These are phyloP conservation scores for Melinaea menophilus DNA, from an alignment of 2,888 invertebrate genomes.

Conservation along the genomic window DNA sequence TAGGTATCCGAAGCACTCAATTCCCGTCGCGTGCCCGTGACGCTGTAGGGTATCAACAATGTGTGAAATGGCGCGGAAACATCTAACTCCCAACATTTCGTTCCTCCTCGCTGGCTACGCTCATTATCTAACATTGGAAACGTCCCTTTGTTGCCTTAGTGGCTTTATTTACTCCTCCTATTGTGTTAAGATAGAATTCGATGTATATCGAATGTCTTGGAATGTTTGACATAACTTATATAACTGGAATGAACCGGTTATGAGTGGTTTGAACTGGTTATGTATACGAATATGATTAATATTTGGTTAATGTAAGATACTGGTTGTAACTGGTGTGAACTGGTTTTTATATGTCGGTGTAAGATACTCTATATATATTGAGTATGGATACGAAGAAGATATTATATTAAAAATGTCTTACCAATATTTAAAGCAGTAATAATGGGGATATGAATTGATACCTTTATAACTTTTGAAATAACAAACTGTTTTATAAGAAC, in stretches of 20 bases:
- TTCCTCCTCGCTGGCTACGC: conserved; percentile 68
- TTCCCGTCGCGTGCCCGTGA: conserved; percentile 51
- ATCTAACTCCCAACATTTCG: conserved; percentile 69
- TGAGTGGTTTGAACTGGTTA: no score
- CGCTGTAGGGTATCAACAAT: conserved; percentile 70
- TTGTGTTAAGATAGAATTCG: conserved; percentile 25
- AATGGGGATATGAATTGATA: not conserved
- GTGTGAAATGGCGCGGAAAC: conserved; percentile 72
- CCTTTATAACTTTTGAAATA: not conserved
- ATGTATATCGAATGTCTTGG: conserved; percentile 16
- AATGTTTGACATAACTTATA: not conserved
- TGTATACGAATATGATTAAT: no score
- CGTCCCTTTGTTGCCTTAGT: conserved; percentile 67
- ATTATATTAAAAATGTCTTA: no score
- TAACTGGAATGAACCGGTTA: no score
- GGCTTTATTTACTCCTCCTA: conserved; percentile 65
- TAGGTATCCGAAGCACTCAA: conserved; percentile 28
- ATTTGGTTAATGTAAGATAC: no score
- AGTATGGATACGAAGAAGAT: no score
- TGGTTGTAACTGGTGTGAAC: no score
- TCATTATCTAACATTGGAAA: conserved; percentile 71
- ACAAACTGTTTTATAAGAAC: not conserved
- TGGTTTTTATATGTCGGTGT: no score
- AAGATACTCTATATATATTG: no score
- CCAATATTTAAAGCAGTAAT: no score